Evolutionary conservation across 2,888 invertebrate genomes (phyloP).

Genomic region (Acrobeloides nanus): DNA sequence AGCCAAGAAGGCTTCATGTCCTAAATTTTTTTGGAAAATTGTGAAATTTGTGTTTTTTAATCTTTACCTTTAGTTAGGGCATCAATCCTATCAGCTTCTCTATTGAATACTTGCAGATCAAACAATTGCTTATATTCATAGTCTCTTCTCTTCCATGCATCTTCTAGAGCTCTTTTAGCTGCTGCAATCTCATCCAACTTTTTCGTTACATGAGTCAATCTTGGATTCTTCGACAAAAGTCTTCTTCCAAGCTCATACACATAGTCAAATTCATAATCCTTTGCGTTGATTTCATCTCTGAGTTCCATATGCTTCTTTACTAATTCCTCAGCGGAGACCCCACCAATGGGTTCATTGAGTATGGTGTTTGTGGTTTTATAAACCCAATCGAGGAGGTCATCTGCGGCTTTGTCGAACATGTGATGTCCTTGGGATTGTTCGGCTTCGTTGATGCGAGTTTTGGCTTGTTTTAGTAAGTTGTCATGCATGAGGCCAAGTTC

Average conservation of each 20-base stretch:
- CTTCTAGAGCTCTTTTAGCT: conserved; percentile 14
- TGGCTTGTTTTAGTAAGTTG: conserved; percentile 71
- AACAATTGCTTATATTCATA: conserved; percentile 60
- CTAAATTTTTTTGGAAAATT: too few species aligned
- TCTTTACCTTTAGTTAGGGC: conserved; percentile 87
- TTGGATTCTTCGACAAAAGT: conserved; percentile 60
- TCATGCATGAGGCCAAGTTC: conserved; percentile 83
- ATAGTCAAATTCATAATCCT: conserved; percentile 64
- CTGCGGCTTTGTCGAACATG: conserved; percentile 66
- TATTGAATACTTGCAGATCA: conserved; percentile 78
- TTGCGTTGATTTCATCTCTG: conserved; percentile 63
- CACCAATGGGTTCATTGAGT: conserved; percentile 20
- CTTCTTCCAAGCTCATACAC: conserved; percentile 68
- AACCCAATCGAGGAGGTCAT: conserved; percentile 29
- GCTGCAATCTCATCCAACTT: conserved; percentile 30
- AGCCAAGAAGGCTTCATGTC: conserved; percentile 85
- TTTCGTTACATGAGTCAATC: conserved; percentile 19
- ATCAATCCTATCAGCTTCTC: conserved; percentile 93
- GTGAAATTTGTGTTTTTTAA: too few species aligned
- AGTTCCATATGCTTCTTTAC: conserved; percentile 83
- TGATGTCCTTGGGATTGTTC: conserved; percentile 92
- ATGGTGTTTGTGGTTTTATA: conserved; percentile 17
- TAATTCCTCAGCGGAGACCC: conserved; percentile 68
- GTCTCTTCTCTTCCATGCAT: conserved; percentile 27
- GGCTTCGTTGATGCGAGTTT: conserved; percentile 72